Evolutionary conservation across 37 sponge, comb jelly and placozoan species (phyloP).

Genomic region (Dysidea cf. avara): DNA sequence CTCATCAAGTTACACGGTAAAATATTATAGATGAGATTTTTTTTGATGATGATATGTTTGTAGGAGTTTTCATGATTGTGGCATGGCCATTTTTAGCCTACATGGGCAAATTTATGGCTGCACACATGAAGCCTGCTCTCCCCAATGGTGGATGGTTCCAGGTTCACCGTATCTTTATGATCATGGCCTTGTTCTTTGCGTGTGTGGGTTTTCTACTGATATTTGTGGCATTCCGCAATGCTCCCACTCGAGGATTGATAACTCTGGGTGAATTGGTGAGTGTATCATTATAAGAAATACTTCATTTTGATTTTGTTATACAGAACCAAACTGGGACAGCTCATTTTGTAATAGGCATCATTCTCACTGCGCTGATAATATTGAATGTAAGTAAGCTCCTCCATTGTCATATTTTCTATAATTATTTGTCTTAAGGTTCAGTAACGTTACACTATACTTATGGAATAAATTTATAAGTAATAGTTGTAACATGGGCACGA

Average conservation of each 20-base stretch:
- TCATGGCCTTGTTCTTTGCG: conserved; percentile 41
- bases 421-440: too few species aligned
- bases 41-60: too few species aligned
- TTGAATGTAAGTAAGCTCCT: conserved; percentile 76
- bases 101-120: conserved; percentile 67
- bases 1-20: too few species aligned
- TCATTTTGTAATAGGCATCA: conserved; percentile 51
- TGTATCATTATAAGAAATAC: background rate
- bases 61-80: conserved; percentile 71
- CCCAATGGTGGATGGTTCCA: conserved; percentile 78
- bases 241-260: conserved; percentile 27
- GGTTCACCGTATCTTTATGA: conserved; percentile 60
- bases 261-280: too few species aligned
- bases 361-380: conserved; percentile 52
- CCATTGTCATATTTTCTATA: too few species aligned
- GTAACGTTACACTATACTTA: too few species aligned
- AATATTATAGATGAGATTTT: too few species aligned
- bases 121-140: conserved; percentile 64
- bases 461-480: too few species aligned
- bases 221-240: too few species aligned
- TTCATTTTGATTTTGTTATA: too few species aligned
- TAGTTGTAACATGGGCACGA: too few species aligned
- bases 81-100: conserved; percentile 49
- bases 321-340: too few species aligned
- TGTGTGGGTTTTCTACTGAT: conserved; percentile 45